Evolutionary conservation across 2,888 invertebrate species (phyloP).

Genomic region (Caenorhabditis parvicauda): DNA sequence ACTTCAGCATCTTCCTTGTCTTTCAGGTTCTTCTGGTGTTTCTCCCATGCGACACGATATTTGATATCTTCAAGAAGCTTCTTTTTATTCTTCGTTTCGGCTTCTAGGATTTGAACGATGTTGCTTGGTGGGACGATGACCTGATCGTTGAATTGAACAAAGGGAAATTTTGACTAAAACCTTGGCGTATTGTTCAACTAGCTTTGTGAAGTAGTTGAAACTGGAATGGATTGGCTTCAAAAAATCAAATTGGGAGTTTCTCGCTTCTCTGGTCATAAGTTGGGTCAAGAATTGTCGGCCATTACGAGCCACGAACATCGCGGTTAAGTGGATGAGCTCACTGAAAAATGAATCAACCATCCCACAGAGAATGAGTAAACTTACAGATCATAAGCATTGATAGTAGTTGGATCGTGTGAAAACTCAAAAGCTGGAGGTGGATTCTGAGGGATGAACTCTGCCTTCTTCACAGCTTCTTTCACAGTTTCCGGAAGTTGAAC

Average conservation of each 20-base stretch:
- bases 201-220: conserved; percentile 95
- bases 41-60: conserved; percentile 92
- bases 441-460: conserved; percentile 70
- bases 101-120: conserved; percentile 43
- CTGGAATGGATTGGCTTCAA: conserved; percentile 94
- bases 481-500: conserved; percentile 47
- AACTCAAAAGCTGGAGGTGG: conserved; percentile 89
- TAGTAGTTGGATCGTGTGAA: conserved; percentile 94
- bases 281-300: conserved; percentile 96
- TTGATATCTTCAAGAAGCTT: conserved; percentile 51
- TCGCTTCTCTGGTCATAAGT: conserved; percentile 87
- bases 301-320: conserved; percentile 97
- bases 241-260: conserved; percentile 98
- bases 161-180: conserved; percentile 64
- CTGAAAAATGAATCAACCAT: conserved; percentile 65
- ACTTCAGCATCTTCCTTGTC: conserved; percentile 90
- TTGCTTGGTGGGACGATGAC: conserved; percentile 85
- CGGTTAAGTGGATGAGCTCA: conserved; percentile 94
- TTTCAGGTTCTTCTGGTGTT: conserved; percentile 87
- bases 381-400: conserved; percentile 87
- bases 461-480: conserved; percentile 49
- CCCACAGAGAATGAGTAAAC: conserved; percentile 10
- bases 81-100: conserved; percentile 46
- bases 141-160: conserved; percentile 46
- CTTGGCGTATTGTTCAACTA: conserved; percentile 97